Conservation (phyloP, 2,888 invertebrate species). For the Allolobophora icterica region DNA sequence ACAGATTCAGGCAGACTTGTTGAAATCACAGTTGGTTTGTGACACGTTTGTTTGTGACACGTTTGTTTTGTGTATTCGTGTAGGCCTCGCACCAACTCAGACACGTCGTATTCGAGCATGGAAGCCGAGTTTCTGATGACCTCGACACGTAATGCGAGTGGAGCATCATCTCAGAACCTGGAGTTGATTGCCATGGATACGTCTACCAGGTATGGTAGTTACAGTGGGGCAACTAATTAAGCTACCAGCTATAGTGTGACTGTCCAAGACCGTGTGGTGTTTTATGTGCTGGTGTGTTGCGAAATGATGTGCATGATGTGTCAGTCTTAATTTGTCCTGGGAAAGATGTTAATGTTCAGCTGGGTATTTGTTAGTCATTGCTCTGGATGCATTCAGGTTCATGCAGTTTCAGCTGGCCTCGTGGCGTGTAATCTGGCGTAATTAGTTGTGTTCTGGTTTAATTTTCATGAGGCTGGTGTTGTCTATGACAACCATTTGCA, state of each 20-base stretch:
- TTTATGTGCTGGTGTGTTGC: background rate
- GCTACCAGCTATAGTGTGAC: background rate
- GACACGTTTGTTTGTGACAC: too few relatives aligned
- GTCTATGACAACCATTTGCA: background rate
- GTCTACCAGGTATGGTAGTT: background rate
- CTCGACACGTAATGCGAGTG: background rate
- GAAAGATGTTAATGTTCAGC: too few relatives aligned
- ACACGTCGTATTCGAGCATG: background rate
- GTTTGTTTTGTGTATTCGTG: background rate
- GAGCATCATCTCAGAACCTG: background rate
- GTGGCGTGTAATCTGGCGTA: background rate
- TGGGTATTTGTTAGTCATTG: background rate
- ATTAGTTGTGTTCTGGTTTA: background rate
- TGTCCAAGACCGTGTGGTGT: background rate
- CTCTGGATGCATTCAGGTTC: background rate
- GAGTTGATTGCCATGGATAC: conserved; percentile 14
- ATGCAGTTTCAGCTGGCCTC: background rate
- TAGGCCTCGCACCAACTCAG: background rate
- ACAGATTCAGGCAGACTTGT: background rate
- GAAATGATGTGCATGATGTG: background rate
- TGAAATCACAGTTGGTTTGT: too few relatives aligned
- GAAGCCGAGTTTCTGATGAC: background rate
- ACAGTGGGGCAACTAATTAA: background rate
- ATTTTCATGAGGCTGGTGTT: background rate
- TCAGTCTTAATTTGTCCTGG: background rate